A percentile compares a stretch with the other conserved stretches of the same genome.
Conservation (phyloP, 2,113 vertebrate species). For the Dicaeum eximium region DNA sequence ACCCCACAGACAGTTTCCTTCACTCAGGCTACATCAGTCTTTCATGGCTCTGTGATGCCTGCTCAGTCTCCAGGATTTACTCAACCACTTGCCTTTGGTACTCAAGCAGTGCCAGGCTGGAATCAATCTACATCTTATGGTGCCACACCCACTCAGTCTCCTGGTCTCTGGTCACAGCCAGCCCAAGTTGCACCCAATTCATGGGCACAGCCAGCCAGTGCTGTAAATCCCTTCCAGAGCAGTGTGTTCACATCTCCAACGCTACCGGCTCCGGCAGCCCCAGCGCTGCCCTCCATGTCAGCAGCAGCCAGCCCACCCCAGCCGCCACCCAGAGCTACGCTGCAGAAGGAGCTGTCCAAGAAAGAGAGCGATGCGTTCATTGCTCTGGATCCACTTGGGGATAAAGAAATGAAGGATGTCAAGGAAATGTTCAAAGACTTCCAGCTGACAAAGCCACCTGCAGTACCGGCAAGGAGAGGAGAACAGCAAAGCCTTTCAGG, state of each 20-base stretch:
- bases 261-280: not conserved
- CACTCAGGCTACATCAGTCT: constrained; percentile 54
- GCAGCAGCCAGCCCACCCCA: constrained; percentile 66
- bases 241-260: constrained; percentile 66
- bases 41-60: constrained; percentile 59
- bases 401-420: constrained; percentile 86
- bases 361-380: constrained; percentile 86
- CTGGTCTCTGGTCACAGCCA: constrained; percentile 75
- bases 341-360: constrained; percentile 73
- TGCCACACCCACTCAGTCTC: constrained; percentile 59
- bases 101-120: constrained; percentile 74
- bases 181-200: constrained; percentile 15
- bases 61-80: constrained; percentile 61
- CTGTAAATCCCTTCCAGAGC: constrained; percentile 82
- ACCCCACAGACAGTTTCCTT: constrained; percentile 68
- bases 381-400: constrained; percentile 90
- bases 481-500: constrained; percentile 67
- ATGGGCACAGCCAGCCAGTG: constrained; percentile 73
- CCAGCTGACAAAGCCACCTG: constrained; percentile 85
- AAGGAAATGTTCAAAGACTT: constrained; percentile 98
- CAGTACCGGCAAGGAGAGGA: constrained; percentile 83
- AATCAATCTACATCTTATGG: constrained; percentile 73
- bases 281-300: constrained; percentile 41
- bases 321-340: constrained; percentile 79
- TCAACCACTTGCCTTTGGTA: constrained; percentile 69